Evolutionary conservation across 37 sponge, comb jelly and placozoan species (phyloP).

Genomic region (Eunapius fragilis): DNA sequence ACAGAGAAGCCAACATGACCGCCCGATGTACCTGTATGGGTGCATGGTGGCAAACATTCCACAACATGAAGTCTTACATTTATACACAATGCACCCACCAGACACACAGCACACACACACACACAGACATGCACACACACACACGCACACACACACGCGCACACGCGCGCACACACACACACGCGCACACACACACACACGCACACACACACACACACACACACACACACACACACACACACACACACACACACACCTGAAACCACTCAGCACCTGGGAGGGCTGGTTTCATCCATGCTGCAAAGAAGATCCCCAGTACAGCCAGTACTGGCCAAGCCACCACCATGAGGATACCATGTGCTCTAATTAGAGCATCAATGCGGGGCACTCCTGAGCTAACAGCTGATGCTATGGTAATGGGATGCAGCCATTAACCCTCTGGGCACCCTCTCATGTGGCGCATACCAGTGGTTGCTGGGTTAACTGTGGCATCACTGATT

Average conservation of each 20-base stretch:
- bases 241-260: neutral
- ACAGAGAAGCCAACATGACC: slow-evolving; percentile 33
- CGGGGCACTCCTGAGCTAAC: neutral
- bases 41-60: no score
- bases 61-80: no score
- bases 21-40: slow-evolving; percentile 37
- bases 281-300: slow-evolving; percentile 45
- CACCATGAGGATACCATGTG: slow-evolving; percentile 40
- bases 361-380: neutral
- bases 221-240: neutral
- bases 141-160: neutral
- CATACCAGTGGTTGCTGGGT: neutral
- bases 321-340: slow-evolving; percentile 31
- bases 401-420: neutral
- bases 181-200: no score
- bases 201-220: neutral
- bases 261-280: slow-evolving; percentile 37
- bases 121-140: neutral
- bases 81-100: no score
- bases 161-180: no score
- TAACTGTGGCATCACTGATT: neutral
- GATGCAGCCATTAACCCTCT: neutral
- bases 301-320: slow-evolving; percentile 32
- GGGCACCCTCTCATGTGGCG: neutral
- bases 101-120: no score